These are phyloP conservation scores for Reticulitermes lucifugus DNA, from an alignment of 2,888 invertebrate species.

Conservation along the genomic window DNA sequence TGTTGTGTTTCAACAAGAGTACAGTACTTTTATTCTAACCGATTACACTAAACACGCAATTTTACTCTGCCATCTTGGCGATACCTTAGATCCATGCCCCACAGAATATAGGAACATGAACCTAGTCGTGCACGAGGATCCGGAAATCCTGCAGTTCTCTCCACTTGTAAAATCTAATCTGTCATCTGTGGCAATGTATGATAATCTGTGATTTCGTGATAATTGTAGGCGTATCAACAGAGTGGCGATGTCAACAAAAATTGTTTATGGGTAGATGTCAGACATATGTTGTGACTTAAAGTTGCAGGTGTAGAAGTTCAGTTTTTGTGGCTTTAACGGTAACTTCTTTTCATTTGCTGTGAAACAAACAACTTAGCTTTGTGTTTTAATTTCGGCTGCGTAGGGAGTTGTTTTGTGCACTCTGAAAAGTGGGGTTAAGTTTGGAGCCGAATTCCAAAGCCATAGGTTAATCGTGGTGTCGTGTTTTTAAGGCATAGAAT, in stretches of 20 bases:
- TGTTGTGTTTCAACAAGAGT: neutral
- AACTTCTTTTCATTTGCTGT: neutral
- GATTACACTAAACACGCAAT: neutral
- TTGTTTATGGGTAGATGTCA: neutral
- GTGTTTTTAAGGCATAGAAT: too few species aligned
- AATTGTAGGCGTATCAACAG: neutral
- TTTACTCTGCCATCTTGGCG: neutral
- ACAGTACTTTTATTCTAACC: neutral
- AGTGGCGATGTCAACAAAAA: neutral
- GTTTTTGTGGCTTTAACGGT: conserved; percentile 11
- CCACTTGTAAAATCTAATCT: neutral
- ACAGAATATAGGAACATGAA: too few species aligned
- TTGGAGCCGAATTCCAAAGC: neutral
- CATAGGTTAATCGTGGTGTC: conserved; percentile 8
- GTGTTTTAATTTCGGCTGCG: neutral
- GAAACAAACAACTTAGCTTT: neutral
- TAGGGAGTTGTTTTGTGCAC: neutral
- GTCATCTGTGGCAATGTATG: neutral
- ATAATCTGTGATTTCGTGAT: neutral
- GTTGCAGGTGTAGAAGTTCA: neutral
- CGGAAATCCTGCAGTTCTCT: too few species aligned
- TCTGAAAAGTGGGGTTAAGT: conserved; percentile 9
- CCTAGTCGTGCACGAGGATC: too few species aligned
- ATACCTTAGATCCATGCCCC: too few species aligned
- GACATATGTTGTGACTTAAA: neutral